Evolutionary conservation across 2,888 invertebrate species (phyloP), one percentile per base, ranked within the genome.

Genomic region (Xylota sylvarum): DNA sequence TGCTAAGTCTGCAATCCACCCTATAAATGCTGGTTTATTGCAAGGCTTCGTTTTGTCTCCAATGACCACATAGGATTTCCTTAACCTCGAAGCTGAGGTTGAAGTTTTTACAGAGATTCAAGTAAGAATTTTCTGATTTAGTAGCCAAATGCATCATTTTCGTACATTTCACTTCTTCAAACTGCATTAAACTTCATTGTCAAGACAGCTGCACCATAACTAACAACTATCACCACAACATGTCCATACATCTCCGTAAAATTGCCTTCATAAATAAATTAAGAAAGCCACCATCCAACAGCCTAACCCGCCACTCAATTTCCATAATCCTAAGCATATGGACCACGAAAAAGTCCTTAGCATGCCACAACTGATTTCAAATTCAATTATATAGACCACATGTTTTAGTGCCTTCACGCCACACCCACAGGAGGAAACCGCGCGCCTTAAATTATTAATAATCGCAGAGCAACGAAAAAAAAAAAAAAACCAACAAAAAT

Each of bases 341-440:
- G 50, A 81, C 60, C 74, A 50, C 60, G 56, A 72, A 80, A 65
- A 46, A 64, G 58, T 27, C 30, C 40, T 69, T 32, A 17, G 10
- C 46, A 48, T 14, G 46, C 19, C 37, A 58, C 65, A 65, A 65
- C 79, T 67, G 65, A 62, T 81, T 81, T 81, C 73, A 74, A 81
- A 81, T 81, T 81, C 80, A 81, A 81, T 81, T 81, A 74, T 81
- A 40, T 74, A 60, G 60, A 46, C 73, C 80, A 81, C 80, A 81
- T 81, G 80, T 46, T 81, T 67, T 67, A 65, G 43, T 74, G 58
- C 27, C 27, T 65, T 56, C 58, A 48, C 32, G 35, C 30, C 37
- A 32, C 56, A 32, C 65, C 65, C 80, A 35, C 23, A 56, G 14
- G 60, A 55, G 52, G 30, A 17, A 50, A 52, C 10, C 27, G 74